Evolutionary conservation across 2,888 invertebrate species (phyloP).

Genomic region (Elmis aenea): DNA sequence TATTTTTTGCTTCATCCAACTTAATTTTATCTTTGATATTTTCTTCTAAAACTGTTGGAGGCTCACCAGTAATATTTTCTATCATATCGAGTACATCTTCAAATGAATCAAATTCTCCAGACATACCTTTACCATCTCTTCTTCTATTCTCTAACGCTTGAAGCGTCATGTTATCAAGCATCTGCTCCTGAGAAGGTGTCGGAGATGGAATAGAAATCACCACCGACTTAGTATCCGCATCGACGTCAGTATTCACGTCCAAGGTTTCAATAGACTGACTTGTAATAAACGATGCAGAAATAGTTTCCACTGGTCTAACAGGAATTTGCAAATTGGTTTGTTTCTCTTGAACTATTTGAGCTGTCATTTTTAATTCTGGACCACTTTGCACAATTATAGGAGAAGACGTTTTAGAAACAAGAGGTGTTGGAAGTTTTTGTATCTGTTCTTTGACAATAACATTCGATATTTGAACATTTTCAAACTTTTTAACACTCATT

Average conservation of each 20-base stretch:
- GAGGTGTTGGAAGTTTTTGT: conserved; percentile 36
- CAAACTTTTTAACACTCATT: conserved; percentile 10
- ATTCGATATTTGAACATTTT: conserved; percentile 13
- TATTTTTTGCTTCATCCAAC: conserved; percentile 19
- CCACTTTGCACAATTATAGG: conserved; percentile 39
- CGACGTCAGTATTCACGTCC: conserved; percentile 54
- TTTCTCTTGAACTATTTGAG: conserved; percentile 42
- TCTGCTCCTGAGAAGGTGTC: conserved; percentile 60
- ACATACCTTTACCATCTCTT: conserved; percentile 49
- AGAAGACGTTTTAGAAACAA: conserved; percentile 30
- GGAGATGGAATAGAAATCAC: conserved; percentile 64
- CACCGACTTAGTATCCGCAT: conserved; percentile 58
- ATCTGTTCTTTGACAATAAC: conserved; percentile 11
- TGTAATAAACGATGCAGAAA: conserved; percentile 54
- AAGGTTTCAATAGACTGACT: conserved; percentile 54
- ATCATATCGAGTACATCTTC: conserved; percentile 68
- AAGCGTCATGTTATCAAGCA: conserved; percentile 59
- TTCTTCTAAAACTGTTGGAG: conserved; percentile 34
- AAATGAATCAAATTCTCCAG: conserved; percentile 58
- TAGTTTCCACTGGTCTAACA: conserved; percentile 45
- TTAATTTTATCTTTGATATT: conserved; percentile 27
- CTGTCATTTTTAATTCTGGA: conserved; percentile 45
- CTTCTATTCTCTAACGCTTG: conserved; percentile 53
- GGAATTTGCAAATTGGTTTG: conserved; percentile 37
- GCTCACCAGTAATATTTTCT: conserved; percentile 54